A percentile compares a stretch with the other conserved stretches of the same genome.
phyloP scores from a whole-genome alignment of 1,140 invertebrate genomes.

The Dendrolimus kikuchii region DNA sequence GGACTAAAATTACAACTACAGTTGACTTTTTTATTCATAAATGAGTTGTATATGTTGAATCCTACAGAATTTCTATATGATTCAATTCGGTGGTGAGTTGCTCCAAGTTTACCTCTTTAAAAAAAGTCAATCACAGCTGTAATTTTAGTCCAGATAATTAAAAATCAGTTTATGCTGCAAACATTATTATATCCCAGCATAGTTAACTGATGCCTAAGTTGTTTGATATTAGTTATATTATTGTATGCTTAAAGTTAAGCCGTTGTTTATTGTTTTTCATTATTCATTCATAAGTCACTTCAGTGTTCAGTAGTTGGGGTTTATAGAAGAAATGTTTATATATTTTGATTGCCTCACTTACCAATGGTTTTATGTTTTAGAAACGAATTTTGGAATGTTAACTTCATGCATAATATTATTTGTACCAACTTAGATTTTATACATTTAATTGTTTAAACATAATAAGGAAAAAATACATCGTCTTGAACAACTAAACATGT shows the following conservation, averaged over 20 bases:
- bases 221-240: too few relatives aligned
- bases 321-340: slow-evolving; percentile 18
- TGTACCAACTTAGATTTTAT: slow-evolving; percentile 54
- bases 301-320: slow-evolving; percentile 17
- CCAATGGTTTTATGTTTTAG: slow-evolving; percentile 40
- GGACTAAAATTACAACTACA: too few relatives aligned
- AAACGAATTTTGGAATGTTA: slow-evolving; percentile 40
- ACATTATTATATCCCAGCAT: slow-evolving; percentile 7
- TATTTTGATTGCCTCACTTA: slow-evolving; percentile 3
- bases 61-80: too few relatives aligned
- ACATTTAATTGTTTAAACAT: slow-evolving; percentile 48
- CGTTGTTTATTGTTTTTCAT: slow-evolving; percentile 17
- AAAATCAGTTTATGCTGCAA: slow-evolving; percentile 27
- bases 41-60: too few relatives aligned
- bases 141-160: too few relatives aligned
- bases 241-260: neutral
- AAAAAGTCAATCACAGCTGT: too few relatives aligned
- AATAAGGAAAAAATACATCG: slow-evolving; percentile 50
- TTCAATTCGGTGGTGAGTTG: too few relatives aligned
- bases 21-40: too few relatives aligned
- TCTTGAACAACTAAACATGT: slow-evolving; percentile 23
- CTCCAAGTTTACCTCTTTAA: too few relatives aligned
- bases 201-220: too few relatives aligned
- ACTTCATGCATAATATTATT: slow-evolving; percentile 40
- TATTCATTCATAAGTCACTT: slow-evolving; percentile 14